Percentiles rank a stretch among this genome's conserved stretches.
These are phyloP conservation scores for Cremastobaeus sp. DNA, from an alignment of 2,888 invertebrate genomes.

Conservation along the genomic window DNA sequence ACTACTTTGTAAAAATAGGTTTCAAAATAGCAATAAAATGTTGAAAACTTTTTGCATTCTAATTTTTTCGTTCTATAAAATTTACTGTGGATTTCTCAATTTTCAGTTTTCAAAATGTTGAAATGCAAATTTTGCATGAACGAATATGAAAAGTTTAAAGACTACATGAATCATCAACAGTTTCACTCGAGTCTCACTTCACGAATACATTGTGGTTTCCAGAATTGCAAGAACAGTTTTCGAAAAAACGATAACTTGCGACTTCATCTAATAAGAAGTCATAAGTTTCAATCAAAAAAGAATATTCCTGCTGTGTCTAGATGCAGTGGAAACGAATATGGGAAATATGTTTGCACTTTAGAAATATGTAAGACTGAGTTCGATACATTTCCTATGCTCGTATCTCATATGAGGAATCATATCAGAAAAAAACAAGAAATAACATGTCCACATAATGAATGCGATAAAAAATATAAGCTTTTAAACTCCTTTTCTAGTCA, in stretches of 20 bases:
- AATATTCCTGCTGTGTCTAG: neutral
- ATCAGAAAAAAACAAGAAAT: neutral
- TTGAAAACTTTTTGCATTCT: too few species aligned
- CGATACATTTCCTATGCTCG: too few species aligned
- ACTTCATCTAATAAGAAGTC: constrained; percentile 1
- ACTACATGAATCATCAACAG: too few species aligned
- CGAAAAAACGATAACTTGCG: neutral
- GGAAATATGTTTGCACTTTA: neutral
- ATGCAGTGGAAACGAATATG: neutral
- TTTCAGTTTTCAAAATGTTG: too few species aligned
- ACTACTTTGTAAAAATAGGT: too few species aligned
- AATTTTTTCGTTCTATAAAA: too few species aligned
- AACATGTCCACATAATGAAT: neutral
- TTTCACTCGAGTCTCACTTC: neutral
- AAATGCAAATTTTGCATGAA: too few species aligned
- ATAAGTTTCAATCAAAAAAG: neutral
- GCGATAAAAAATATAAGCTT: neutral
- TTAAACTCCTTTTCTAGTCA: constrained; percentile 11
- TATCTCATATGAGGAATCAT: too few species aligned
- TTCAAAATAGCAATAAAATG: too few species aligned
- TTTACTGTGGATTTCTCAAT: too few species aligned
- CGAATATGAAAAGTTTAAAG: too few species aligned
- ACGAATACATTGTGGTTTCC: neutral
- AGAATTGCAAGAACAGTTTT: neutral
- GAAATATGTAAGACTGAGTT: neutral